Base-by-base conservation (phyloP, 2,113 vertebrate species). In the Maccullochella peelii region DNA sequence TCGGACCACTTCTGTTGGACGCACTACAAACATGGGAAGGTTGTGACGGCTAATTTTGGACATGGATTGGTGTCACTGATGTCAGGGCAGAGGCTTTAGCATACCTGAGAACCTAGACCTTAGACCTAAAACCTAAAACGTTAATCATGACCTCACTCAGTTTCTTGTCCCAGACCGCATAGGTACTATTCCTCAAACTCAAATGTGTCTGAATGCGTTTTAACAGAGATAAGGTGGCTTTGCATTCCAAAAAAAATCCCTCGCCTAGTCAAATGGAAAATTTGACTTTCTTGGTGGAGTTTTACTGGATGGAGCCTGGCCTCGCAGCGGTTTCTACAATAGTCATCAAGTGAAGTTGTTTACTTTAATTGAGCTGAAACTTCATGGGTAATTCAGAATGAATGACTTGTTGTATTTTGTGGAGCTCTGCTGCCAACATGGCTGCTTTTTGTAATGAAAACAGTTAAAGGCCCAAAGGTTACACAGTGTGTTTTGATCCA, bases 281-380 rank as follows among this genome's bases (percentile, higher is more conserved):
- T 61, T 3, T 77, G 80, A 79, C 27, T 66, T 69, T 20, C 20
- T 78, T 25, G 55, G n/a, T 77, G 74, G 81, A 73, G 68, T 65
- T 50, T 58, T 50, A 49, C 36, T 70, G 76, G 78, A 70, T 50
- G 42, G 50, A 62, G 33, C 30, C 84, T 68, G 83, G 77, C 71
- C 77, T 57, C 16, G 77, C 77, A 69, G 61, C 68, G 54, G n/a
- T 30, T 50, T 80, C 67, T 69, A 1, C 55, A 76, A 44, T 2
- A 36, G 12, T 84, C 83, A 73, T 79, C 65, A 79, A 71, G 63
- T 20, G 49, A 52, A 80, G 59, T 30, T 82, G 79, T 90, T 90
- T 90, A 88, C 80, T 84, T 85, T 73, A 89, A 81, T 77, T 27
- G 33, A 83, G 83, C 68, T 73, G 77, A 87, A 82, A 77, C 86